Percentiles rank a stretch among this genome's conserved stretches.
Evolutionary conservation across 2,797 vertebrate genomes (phyloP).

Genomic region (Bradypodion ventrale): DNA sequence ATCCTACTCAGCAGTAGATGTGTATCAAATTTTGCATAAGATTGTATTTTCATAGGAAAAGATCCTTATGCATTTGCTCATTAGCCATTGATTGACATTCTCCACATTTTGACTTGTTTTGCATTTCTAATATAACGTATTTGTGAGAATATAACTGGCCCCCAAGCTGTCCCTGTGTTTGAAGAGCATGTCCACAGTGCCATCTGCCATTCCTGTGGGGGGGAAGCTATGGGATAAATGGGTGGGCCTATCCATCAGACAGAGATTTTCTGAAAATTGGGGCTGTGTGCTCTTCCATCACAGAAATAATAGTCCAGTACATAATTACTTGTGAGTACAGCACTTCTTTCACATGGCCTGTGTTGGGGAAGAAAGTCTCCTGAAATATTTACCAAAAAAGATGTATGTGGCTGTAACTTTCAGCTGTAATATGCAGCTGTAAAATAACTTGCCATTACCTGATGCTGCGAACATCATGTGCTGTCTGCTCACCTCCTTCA

Average conservation of each 20-base stretch:
- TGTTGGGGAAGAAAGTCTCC: too few species aligned
- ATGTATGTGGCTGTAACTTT: neutral
- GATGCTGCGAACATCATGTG: neutral
- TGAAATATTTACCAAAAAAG: neutral
- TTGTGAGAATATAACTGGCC: neutral
- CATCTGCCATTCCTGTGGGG: neutral
- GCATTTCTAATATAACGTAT: too few species aligned
- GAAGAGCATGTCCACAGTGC: neutral
- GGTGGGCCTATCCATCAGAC: neutral
- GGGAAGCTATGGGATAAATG: too few species aligned
- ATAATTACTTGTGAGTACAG: neutral
- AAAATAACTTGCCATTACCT: neutral
- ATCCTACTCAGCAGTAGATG: neutral
- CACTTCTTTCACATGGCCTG: neutral
- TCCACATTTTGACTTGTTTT: neutral
- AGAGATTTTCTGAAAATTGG: neutral
- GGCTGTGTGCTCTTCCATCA: too few species aligned
- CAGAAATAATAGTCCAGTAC: neutral
- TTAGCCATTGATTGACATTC: neutral
- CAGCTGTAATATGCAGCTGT: neutral
- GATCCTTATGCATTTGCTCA: neutral
- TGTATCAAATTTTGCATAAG: neutral
- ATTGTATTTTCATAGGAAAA: neutral
- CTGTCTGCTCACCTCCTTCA: constrained; percentile 1
- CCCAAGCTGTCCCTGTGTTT: neutral